Conservation (phyloP, 2,888 invertebrate species). For the Dendrolimus pini region DNA sequence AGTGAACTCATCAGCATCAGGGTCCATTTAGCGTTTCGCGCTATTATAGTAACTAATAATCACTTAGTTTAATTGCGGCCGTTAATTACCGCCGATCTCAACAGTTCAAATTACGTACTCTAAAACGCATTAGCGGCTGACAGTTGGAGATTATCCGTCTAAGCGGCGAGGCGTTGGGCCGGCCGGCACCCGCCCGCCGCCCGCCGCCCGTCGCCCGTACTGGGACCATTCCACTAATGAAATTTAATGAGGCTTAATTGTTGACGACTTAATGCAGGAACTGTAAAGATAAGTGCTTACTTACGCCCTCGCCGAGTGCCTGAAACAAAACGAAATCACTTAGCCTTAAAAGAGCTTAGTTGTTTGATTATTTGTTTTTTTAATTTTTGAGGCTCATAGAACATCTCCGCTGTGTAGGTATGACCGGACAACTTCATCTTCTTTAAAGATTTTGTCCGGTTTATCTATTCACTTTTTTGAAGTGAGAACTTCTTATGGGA, state of each 20-base stretch:
- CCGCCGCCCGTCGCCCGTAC: conserved; percentile 34
- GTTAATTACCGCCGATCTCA: conserved; percentile 74
- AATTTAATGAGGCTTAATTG: conserved; percentile 75
- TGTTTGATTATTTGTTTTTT: not conserved
- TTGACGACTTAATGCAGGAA: conserved; percentile 72
- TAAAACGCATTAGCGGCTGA: conserved; percentile 76
- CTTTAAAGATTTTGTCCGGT: too few species aligned
- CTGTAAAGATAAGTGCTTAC: conserved; percentile 63
- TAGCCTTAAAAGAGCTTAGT: conserved; percentile 14
- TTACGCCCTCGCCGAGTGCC: conserved; percentile 40
- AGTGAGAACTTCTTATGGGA: too few species aligned
- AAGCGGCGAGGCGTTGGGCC: conserved; percentile 61
- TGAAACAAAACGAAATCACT: conserved; percentile 48
- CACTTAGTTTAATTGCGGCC: conserved; percentile 74
- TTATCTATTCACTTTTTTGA: too few species aligned
- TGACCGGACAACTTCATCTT: too few species aligned
- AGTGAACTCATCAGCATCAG: conserved; percentile 6
- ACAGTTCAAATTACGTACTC: conserved; percentile 77
- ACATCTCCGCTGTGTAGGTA: too few species aligned
- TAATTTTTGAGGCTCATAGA: not conserved
- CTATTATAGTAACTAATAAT: conserved; percentile 59
- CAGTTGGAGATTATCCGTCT: conserved; percentile 76
- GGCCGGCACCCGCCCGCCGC: conserved; percentile 30
- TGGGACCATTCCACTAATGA: conserved; percentile 65
- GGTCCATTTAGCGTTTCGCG: conserved; percentile 39